Conservation (phyloP, 2,888 invertebrate genomes). For the Mythimna loreyi region DNA sequence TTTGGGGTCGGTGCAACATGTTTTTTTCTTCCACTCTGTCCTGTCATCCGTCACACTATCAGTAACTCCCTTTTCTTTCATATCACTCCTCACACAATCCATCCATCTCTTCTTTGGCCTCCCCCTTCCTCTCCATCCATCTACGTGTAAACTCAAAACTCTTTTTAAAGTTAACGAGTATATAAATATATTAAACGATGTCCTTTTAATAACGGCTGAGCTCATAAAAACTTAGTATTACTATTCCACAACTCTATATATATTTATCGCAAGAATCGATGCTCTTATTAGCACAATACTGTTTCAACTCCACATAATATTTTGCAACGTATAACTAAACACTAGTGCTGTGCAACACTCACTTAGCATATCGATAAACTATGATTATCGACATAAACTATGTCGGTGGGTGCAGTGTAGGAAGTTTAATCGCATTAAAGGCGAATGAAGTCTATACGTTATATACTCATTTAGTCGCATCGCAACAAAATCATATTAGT, state of each 20-base stretch:
- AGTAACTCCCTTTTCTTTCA: too few species aligned
- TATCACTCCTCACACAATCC: too few species aligned
- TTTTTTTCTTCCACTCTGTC: too few species aligned
- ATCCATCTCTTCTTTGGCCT: too few species aligned
- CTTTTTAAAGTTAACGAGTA: too few species aligned
- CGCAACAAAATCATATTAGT: slow-evolving; percentile 67
- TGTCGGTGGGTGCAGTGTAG: slow-evolving; percentile 44
- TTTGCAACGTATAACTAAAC: slow-evolving; percentile 37
- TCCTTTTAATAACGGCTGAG: neutral
- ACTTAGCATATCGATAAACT: slow-evolving; percentile 65
- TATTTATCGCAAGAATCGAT: slow-evolving; percentile 10
- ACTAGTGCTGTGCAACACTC: slow-evolving; percentile 55
- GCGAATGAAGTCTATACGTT: slow-evolving; percentile 57
- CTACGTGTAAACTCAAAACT: too few species aligned
- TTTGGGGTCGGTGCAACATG: too few species aligned
- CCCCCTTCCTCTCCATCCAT: too few species aligned
- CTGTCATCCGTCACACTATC: too few species aligned
- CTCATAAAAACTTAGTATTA: slow-evolving; percentile 26
- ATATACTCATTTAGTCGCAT: slow-evolving; percentile 48
- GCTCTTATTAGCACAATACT: slow-evolving; percentile 21
- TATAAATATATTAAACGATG: neutral
- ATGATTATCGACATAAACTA: slow-evolving; percentile 53
- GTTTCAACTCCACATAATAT: slow-evolving; percentile 38
- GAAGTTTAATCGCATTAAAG: slow-evolving; percentile 66
- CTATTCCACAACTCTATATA: neutral